Conservation (phyloP, 2,797 vertebrate species). For the Sebastes cheni region DNA sequence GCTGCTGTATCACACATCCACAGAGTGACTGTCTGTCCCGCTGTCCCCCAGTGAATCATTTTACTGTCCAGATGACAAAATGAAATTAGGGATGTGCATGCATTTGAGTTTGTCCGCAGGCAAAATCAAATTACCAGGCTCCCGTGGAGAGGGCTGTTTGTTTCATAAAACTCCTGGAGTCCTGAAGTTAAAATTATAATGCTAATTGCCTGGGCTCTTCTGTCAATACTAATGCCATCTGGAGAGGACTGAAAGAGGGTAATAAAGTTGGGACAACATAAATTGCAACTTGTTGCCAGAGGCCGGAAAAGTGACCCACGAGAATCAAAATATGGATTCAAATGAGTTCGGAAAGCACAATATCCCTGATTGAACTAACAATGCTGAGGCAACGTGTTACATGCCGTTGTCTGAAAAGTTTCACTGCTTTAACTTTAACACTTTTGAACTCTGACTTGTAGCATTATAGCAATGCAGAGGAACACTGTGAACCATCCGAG, state of each 20-base stretch:
- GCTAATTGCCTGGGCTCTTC: constrained; percentile 46
- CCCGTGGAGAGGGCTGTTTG: constrained; percentile 25
- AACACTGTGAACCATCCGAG: neutral
- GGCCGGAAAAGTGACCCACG: constrained; percentile 4
- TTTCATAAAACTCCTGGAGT: constrained; percentile 41
- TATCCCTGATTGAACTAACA: neutral
- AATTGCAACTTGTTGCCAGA: constrained; percentile 28
- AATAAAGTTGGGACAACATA: constrained; percentile 2
- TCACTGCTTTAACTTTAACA: too few species aligned
- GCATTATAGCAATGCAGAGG: neutral
- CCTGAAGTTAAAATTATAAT: constrained; percentile 33
- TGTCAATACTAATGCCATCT: constrained; percentile 56
- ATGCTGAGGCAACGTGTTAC: neutral
- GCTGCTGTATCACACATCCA: neutral
- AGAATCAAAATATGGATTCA: neutral
- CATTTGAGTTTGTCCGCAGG: constrained; percentile 37
- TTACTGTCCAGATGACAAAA: constrained; percentile 38
- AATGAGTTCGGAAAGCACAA: neutral
- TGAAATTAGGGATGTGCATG: constrained; percentile 39
- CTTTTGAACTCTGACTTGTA: neutral
- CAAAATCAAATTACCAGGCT: constrained; percentile 40
- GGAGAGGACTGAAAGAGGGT: constrained; percentile 23
- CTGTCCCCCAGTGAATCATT: constrained; percentile 13
- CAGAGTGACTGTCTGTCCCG: neutral
- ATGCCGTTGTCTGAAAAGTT: neutral